A percentile compares a stretch with the other conserved stretches of the same genome.
These are phyloP conservation scores for Lysandra bellargus DNA, from an alignment of 2,888 invertebrate genomes.

Conservation along the genomic window DNA sequence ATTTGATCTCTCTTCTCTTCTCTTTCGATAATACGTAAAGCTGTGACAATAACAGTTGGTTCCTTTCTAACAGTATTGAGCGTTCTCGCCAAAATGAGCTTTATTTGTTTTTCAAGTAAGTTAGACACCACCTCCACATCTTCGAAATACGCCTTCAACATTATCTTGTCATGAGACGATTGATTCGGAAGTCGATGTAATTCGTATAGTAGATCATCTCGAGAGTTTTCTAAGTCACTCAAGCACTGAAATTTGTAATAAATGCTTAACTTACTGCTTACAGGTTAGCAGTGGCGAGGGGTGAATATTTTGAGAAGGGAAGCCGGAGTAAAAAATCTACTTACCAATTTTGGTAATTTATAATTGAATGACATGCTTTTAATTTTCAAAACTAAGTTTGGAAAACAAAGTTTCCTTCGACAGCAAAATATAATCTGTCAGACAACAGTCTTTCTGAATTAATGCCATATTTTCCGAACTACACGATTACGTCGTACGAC, in stretches of 20 bases:
- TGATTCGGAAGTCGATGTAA: conserved; percentile 96
- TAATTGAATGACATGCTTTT: no score
- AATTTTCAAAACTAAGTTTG: no score
- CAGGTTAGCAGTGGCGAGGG: no score
- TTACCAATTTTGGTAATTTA: no score
- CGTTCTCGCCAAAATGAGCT: conserved; percentile 92
- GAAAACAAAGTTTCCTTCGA: no score
- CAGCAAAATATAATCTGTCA: no score
- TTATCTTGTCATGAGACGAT: conserved; percentile 92
- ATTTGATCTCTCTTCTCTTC: conserved; percentile 97
- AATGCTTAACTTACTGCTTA: no score
- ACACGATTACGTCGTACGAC: no score
- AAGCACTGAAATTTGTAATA: conserved; percentile 82
- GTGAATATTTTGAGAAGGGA: no score
- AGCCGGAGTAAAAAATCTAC: no score
- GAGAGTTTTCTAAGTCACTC: conserved; percentile 96
- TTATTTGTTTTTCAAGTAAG: conserved; percentile 93
- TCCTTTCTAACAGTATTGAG: conserved; percentile 96
- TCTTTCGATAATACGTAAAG: conserved; percentile 96
- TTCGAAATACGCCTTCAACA: conserved; percentile 97
- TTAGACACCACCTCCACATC: conserved; percentile 96
- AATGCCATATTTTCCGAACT: no score
- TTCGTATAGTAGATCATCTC: conserved; percentile 97
- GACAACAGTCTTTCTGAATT: no score
- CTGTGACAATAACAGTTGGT: conserved; percentile 97